phyloP scores from a whole-genome alignment of 2,888 invertebrate species.

The Ophraella communa region DNA sequence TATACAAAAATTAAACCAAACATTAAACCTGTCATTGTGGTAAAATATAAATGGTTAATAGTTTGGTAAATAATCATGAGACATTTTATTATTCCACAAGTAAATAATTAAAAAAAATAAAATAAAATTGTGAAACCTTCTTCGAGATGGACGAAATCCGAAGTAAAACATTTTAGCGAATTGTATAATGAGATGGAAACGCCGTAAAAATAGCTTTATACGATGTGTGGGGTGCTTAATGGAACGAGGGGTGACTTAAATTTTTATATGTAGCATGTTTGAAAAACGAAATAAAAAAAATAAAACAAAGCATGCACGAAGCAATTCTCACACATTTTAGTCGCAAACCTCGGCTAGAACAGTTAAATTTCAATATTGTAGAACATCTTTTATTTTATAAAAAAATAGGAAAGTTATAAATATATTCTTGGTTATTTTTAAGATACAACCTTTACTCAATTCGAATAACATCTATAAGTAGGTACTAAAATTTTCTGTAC shows the following conservation, averaged over 20 bases:
- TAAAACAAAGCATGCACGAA: constrained; percentile 52
- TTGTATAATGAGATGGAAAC: constrained; percentile 20
- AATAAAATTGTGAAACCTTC: constrained; percentile 24
- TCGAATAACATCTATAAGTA: too few species aligned
- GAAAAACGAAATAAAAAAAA: constrained; percentile 40
- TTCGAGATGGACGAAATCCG: constrained; percentile 24
- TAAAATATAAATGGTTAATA: too few species aligned
- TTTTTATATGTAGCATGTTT: constrained; percentile 45
- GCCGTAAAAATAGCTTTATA: constrained; percentile 38
- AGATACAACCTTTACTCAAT: too few species aligned
- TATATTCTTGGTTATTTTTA: too few species aligned
- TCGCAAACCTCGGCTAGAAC: constrained; percentile 33
- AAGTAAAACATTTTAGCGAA: constrained; percentile 27
- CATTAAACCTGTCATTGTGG: too few species aligned
- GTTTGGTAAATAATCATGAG: background rate
- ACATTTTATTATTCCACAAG: constrained; percentile 1
- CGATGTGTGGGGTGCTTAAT: constrained; percentile 47
- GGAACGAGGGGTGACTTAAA: constrained; percentile 47
- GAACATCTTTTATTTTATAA: too few species aligned
- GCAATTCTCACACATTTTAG: constrained; percentile 48
- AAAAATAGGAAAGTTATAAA: too few species aligned
- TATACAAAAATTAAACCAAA: too few species aligned
- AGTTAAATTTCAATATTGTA: background rate
- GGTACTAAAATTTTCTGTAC: too few species aligned
- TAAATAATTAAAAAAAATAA: constrained; percentile 14